Evolutionary conservation across 2,888 invertebrate species (phyloP), one percentile per base, ranked within the genome.

Genomic region (Amblyjoppa proteus): DNA sequence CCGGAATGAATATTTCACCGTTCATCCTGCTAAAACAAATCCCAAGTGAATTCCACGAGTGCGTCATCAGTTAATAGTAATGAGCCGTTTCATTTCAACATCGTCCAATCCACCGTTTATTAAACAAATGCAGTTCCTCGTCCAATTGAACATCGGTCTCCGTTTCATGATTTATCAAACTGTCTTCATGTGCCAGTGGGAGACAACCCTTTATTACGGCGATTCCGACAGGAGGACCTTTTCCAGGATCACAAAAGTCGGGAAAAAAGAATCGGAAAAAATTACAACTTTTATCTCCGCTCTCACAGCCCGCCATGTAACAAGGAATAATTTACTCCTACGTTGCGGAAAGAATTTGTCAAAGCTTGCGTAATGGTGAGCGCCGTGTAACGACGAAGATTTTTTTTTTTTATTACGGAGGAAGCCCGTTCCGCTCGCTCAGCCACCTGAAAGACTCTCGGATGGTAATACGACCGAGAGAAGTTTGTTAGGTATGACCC

Each of bases 321-420:
- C 45, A n/a, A 71, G 53, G 53, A 73, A 68, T 78, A 78, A 83
- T 78, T 83, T 69, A 38, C 9, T 34, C 68, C 49, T 58, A 41
- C 58, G 11, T 28, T 28, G 49, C 25, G 25, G 34, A 71, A 61
- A 70, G 70, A 83, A 70, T 79, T 83, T 79, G 61, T 74, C 69
- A 61, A 61, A 83, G 61, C 58, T 28, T 28, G 78, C 74, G 66
- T 73, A 83, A 83, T 51, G 74, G 69, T 74, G 79, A 51, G 69
- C 31, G 74, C 31, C 69, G 78, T 74, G 78, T 75, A 83, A 83
- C 74, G 49, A 69, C 38, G 38, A 58, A 53, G 74, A 79, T 83
- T 66, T 83, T 66, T 83, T 66, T 83, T 58, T 58, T 69, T 83
- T 83, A 79, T 79, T 79, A 74, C 34, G 34, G 53, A 69, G 41